Evolutionary conservation across 2,113 vertebrate genomes (phyloP), one percentile per base, ranked within the genome.

Genomic region (Sander lucioperca): DNA sequence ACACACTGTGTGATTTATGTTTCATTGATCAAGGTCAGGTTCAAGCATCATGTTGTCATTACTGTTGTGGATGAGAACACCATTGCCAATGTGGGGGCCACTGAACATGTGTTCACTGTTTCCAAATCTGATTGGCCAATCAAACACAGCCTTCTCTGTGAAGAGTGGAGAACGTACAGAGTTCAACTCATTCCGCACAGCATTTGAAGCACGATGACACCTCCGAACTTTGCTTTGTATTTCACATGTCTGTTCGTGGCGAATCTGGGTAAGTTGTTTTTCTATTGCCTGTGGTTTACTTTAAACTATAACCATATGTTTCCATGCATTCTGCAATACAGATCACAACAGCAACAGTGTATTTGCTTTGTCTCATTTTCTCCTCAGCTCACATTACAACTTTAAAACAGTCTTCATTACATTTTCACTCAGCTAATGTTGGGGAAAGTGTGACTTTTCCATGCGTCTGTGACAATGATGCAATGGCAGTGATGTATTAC

Each of bases 61-160:
- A 1, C 4, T 45, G 13, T 23, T 15, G 59, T 10, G 11, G 48
- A 33, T 53, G 15, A 39, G 30, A 53, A 12, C 12, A 53, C 2
- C 27, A 30, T 9, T n/a, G 7, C 19, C 9, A 16, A 15, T 5
- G 47, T 25, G 15, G 39, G 39, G 6, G 45, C 5, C 30, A 19
- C 2, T 82, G 59, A 76, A 23, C 56, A 30, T 59, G 43, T 62
- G 43, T 3, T 27, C 25, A 48, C 19, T 67, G 54, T 72, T 62
- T 67, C 61, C 47, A 66, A 66, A 18, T 72, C 51, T 81, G 45
- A 70, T 74, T 84, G 78, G 64, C 66, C 30, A 47, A 48, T 85
- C 66, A 82, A 61, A 71, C 45, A n/a, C 47, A 63, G 56, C 36
- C 61, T 48, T 25, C 33, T 64, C 61, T 80, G 18, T 80, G 51